Evolutionary conservation across 2,888 invertebrate species (phyloP).

Genomic region (Lagria hirta): DNA sequence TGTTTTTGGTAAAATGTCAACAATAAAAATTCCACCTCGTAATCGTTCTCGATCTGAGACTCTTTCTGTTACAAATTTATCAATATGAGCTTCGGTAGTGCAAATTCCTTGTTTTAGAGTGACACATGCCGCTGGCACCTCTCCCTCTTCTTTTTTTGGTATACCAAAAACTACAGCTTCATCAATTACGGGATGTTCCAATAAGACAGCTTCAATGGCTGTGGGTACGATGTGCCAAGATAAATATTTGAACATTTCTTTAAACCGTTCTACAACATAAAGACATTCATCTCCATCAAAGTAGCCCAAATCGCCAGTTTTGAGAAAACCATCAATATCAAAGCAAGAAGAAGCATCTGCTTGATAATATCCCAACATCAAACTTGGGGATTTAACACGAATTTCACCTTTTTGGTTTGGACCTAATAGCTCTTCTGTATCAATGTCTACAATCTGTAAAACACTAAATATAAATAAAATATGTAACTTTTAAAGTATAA

Average conservation of each 20-base stretch:
- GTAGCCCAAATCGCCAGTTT: conserved; percentile 42
- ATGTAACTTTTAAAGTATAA: neutral
- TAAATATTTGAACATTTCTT: conserved; percentile 44
- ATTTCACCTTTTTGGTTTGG: conserved; percentile 57
- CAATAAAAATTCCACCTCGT: conserved; percentile 26
- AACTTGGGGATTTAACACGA: conserved; percentile 50
- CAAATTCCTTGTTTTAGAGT: conserved; percentile 15
- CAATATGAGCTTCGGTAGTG: conserved; percentile 10
- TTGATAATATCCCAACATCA: conserved; percentile 53
- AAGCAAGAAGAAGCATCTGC: conserved; percentile 18
- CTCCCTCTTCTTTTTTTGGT: conserved; percentile 36
- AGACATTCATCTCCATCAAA: conserved; percentile 42
- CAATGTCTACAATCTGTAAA: conserved; percentile 53
- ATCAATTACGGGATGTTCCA: conserved; percentile 37
- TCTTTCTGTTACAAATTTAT: conserved; percentile 18
- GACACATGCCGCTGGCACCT: conserved; percentile 35
- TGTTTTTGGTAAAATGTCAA: conserved; percentile 21
- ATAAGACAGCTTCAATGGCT: conserved; percentile 36
- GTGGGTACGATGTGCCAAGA: conserved; percentile 44
- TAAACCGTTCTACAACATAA: conserved; percentile 39
- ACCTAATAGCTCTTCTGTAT: conserved; percentile 52
- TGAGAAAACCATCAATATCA: conserved; percentile 41
- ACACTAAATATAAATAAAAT: conserved; percentile 3
- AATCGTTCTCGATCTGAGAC: conserved; percentile 26
- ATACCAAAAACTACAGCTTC: conserved; percentile 41